Conservation (phyloP, 2,888 invertebrate species). For the Mesoligia furuncula region DNA sequence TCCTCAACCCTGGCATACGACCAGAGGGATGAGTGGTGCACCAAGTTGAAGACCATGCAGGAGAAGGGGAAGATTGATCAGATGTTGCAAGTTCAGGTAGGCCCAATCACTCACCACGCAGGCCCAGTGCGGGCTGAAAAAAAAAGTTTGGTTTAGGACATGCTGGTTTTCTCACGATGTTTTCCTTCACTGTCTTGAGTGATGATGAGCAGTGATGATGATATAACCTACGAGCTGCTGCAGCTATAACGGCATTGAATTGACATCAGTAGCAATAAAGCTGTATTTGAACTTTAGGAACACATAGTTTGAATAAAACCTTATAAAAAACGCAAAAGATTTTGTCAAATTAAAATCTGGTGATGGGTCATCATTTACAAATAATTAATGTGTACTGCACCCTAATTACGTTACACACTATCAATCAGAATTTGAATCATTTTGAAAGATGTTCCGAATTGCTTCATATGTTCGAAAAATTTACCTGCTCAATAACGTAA, state of each 20-base stretch:
- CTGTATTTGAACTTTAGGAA: not conserved
- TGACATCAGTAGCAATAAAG: not conserved
- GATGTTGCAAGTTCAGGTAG: slow-evolving; percentile 91
- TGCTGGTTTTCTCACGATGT: not conserved
- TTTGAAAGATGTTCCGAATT: not conserved
- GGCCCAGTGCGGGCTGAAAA: not conserved
- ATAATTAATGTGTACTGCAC: not conserved
- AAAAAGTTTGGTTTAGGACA: not conserved
- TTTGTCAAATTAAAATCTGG: not conserved
- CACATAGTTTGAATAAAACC: not conserved
- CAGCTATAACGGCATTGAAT: not conserved
- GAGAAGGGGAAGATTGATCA: slow-evolving; percentile 93
- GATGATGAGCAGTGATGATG: not conserved
- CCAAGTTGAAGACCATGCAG: slow-evolving; percentile 92
- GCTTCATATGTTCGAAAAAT: not conserved
- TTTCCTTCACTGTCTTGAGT: not conserved
- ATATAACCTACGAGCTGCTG: too few relatives aligned
- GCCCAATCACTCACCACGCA: not conserved
- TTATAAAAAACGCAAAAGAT: not conserved
- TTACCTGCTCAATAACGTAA: not conserved
- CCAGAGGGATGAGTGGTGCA: slow-evolving; percentile 93
- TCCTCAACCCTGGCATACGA: slow-evolving; percentile 95
- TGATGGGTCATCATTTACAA: not conserved
- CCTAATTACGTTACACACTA: not conserved
- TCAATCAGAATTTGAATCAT: too few relatives aligned